These are phyloP conservation scores for Melopsittacus undulatus DNA, from an alignment of 2,797 vertebrate genomes.

Conservation along the genomic window DNA sequence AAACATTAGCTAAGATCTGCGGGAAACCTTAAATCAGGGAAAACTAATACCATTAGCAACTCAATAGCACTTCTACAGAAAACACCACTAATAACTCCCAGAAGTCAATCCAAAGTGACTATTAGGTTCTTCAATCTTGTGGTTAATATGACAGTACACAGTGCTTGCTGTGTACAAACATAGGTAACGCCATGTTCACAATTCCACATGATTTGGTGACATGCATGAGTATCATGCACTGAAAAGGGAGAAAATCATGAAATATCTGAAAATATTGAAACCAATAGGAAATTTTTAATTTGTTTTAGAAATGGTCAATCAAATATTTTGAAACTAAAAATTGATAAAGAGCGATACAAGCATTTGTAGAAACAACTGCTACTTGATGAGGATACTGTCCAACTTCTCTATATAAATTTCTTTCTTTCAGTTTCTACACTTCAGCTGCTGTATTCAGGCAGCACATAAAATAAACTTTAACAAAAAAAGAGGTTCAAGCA, in stretches of 20 bases:
- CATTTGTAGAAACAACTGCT: neutral
- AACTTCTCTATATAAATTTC: neutral
- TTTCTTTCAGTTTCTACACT: neutral
- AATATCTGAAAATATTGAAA: neutral
- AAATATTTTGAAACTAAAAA: neutral
- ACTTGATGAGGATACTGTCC: neutral
- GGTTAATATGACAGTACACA: neutral
- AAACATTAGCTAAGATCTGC: neutral
- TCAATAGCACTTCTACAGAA: neutral
- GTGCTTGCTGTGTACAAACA: neutral
- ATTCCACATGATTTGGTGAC: accelerated
- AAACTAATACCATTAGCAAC: neutral
- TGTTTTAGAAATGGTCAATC: neutral
- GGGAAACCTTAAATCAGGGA: neutral
- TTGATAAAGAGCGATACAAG: neutral
- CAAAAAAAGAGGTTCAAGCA: neutral
- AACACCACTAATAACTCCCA: neutral
- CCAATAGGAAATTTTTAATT: neutral
- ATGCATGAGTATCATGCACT: neutral
- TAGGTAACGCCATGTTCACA: neutral
- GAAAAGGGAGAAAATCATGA: neutral
- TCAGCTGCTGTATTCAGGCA: neutral
- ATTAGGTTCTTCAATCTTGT: neutral
- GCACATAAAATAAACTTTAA: neutral
- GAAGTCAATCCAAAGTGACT: neutral